Evolutionary conservation across 2,113 vertebrate genomes (phyloP).

Genomic region (Pelvicachromis taeniatus): DNA sequence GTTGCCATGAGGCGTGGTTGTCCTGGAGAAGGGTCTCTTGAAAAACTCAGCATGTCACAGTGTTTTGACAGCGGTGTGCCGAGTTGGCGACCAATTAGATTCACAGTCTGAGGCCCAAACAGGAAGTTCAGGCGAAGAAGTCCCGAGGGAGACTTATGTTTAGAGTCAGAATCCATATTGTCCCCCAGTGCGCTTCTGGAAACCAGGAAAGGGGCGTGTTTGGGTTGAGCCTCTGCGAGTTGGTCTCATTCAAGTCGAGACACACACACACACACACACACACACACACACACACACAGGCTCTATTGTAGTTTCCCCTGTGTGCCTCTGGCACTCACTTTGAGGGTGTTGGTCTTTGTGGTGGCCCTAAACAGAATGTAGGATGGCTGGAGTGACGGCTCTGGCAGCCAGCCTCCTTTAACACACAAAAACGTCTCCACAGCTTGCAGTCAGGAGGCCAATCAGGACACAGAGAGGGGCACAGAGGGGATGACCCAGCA

Average conservation of each 20-base stretch:
- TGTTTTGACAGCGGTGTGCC: slow-evolving; percentile 50
- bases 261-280: background rate
- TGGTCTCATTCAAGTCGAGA: slow-evolving; percentile 2
- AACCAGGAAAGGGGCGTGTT: slow-evolving; percentile 28
- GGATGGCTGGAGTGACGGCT: slow-evolving; percentile 1
- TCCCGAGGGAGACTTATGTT: slow-evolving; percentile 54
- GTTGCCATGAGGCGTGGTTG: slow-evolving; percentile 26
- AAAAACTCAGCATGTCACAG: slow-evolving; percentile 23
- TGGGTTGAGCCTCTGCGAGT: background rate
- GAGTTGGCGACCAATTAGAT: slow-evolving; percentile 21
- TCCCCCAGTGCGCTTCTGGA: slow-evolving; percentile 21
- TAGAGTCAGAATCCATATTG: slow-evolving; percentile 61
- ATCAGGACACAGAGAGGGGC: background rate
- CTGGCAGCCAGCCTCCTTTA: background rate
- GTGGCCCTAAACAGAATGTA: slow-evolving; percentile 6
- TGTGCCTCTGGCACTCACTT: slow-evolving; percentile 14
- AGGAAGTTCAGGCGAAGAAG: slow-evolving; percentile 60
- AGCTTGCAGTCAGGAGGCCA: background rate
- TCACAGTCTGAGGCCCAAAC: slow-evolving; percentile 51
- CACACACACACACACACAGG: slow-evolving; percentile 1
- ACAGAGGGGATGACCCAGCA: background rate
- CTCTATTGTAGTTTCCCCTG: slow-evolving; percentile 44
- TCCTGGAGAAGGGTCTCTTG: slow-evolving; percentile 12
- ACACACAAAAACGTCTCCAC: background rate
- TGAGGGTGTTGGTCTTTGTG: slow-evolving; percentile 25